Evolutionary conservation across 1,140 invertebrate species (phyloP).

Genomic region (Zaprionus inermis): DNA sequence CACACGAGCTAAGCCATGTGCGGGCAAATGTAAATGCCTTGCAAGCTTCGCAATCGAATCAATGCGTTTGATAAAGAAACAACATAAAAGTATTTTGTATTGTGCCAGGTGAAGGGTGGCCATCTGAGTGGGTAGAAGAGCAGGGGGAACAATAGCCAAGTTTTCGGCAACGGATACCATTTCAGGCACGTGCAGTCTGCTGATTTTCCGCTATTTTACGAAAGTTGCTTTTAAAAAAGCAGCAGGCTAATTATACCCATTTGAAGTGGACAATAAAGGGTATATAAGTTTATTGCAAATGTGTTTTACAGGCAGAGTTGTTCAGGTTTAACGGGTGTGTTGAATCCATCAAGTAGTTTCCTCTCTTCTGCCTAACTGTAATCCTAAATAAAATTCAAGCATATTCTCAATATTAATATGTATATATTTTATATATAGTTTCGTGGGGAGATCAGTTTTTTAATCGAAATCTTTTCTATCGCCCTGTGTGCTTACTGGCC

Average conservation of each 20-base stretch:
- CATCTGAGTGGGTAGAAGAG: no score
- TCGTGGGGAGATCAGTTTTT: no score
- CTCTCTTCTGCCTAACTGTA: no score
- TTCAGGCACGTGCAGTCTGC: conserved; percentile 71
- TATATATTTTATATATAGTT: no score
- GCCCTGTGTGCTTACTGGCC: no score
- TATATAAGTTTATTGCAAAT: neutral
- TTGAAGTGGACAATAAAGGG: neutral
- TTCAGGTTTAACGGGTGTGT: no score
- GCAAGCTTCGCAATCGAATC: conserved; percentile 66
- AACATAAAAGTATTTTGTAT: conserved; percentile 26
- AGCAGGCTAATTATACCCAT: conserved; percentile 1
- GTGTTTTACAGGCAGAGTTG: no score
- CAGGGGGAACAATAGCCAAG: conserved; percentile 25
- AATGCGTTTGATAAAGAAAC: conserved; percentile 63
- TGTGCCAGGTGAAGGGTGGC: neutral
- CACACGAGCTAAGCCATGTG: conserved; percentile 18
- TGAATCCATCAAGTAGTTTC: no score
- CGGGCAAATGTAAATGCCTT: conserved; percentile 72
- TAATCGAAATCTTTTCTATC: no score
- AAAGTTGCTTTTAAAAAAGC: conserved; percentile 12
- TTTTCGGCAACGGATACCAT: conserved; percentile 56
- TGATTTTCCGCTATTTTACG: conserved; percentile 59
- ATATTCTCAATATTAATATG: no score
- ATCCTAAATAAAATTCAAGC: no score